A percentile compares a stretch with the other conserved stretches of the same genome.
Conservation (phyloP, 2,113 vertebrate species). For the Labeo rohita region DNA sequence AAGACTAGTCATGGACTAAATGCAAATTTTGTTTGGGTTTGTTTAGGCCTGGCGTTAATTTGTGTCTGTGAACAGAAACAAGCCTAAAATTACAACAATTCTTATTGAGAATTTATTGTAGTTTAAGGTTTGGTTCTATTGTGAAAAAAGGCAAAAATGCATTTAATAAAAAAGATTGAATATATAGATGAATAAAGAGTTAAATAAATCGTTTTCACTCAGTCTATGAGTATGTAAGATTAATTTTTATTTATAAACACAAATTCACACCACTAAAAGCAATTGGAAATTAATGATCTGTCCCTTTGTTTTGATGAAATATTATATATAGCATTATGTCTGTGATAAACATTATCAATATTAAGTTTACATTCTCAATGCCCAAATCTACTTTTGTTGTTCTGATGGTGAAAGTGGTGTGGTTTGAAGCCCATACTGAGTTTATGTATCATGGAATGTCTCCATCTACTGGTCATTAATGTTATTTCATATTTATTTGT, state of each 20-base stretch:
- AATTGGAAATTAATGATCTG: background rate
- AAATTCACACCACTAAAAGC: background rate
- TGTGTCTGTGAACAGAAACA: background rate
- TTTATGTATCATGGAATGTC: background rate
- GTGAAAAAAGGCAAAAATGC: background rate
- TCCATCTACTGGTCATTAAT: conserved; percentile 24
- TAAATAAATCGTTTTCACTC: background rate
- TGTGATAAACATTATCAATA: background rate
- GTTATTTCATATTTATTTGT: background rate
- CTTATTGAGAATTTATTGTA: background rate
- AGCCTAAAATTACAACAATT: background rate
- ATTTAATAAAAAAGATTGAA: background rate
- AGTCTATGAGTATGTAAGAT: background rate
- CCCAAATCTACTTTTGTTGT: background rate
- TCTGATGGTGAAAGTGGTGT: background rate
- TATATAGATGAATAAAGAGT: background rate
- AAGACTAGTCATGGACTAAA: background rate
- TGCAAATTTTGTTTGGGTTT: background rate
- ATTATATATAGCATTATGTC: background rate
- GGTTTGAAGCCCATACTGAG: background rate
- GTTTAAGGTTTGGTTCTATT: background rate
- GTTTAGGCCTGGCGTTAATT: background rate
- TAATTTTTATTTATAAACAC: background rate
- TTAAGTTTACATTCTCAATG: background rate
- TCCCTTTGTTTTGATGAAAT: background rate